Conservation (phyloP, 2,113 vertebrate genomes). For the Zootoca vivipara region DNA sequence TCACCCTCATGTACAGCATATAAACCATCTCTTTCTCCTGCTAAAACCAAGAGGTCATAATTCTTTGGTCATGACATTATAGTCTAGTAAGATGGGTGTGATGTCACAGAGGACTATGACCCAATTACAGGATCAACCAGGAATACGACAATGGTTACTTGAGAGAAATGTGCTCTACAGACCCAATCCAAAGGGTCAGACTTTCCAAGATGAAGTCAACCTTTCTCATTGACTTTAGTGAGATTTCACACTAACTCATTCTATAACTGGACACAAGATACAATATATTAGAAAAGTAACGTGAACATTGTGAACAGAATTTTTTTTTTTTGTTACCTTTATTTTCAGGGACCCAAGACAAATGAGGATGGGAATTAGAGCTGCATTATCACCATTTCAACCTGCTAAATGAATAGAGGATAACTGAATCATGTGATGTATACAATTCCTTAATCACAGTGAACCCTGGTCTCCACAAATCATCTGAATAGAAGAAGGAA, state of each 20-base stretch:
- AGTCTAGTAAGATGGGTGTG: constrained; percentile 65
- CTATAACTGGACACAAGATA: constrained; percentile 38
- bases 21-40: constrained; percentile 68
- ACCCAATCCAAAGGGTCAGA: constrained; percentile 48
- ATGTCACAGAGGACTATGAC: constrained; percentile 58
- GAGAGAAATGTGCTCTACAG: constrained; percentile 23
- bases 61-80: constrained; percentile 81
- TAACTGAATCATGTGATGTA: constrained; percentile 49
- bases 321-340: constrained; percentile 41
- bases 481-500: constrained; percentile 64
- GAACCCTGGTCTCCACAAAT: constrained; percentile 87
- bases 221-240: constrained; percentile 48
- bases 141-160: constrained; percentile 31
- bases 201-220: constrained; percentile 37
- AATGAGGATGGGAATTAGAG: constrained; percentile 22
- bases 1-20: constrained; percentile 68
- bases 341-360: constrained; percentile 53
- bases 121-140: constrained; percentile 62
- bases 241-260: constrained; percentile 35
- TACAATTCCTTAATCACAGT: constrained; percentile 83
- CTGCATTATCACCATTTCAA: constrained; percentile 21
- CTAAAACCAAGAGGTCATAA: constrained; percentile 73
- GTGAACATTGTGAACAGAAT: constrained; percentile 55
- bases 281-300: constrained; percentile 29
- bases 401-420: constrained; percentile 2